Base-by-base conservation (phyloP, 2,888 invertebrate genomes). In the Dryobotodes eremita region DNA sequence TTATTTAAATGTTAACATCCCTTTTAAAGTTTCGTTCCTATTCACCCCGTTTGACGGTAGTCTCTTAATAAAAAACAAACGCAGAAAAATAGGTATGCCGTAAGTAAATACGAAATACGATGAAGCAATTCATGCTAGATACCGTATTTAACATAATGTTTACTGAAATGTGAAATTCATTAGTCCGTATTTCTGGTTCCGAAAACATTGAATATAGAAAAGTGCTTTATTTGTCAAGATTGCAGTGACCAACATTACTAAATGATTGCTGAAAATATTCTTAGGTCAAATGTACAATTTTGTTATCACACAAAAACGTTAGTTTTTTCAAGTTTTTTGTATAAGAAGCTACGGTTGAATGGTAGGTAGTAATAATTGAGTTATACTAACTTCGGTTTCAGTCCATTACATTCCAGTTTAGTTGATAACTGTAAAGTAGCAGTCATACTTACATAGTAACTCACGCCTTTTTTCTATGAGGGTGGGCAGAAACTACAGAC, bases 141-240 rank as follows among this genome's bases (percentile, higher is more conserved):
- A 26, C 46, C 26, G 8, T 68, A 36, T 36, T 20, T 26, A 53
- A 53, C 46, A 26, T 20, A 64, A 57, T 79, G 62, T 75, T 77
- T 72, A 75, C 31, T 53, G 66, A 70, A 82, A 55, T 77, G 73
- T 85, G 70, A 77, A 79, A 77, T 78, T 31, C 2, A 26, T 8
- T 3, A 61, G 17, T 31, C 8, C 48, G 31, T 59, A 23, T 72
- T 76, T 84, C 61, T 55, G 75, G n/a, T 17, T 50, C 17, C 20
- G 2, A 64, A 57, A 50, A 71, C 6, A 20, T 26, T 74, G 10
- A 72, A 53, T 70, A 53, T 70, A 69, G 31, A 20, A 53, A 53
- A 53, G 31, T 26, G 15, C 31, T 59, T 59, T 59, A 65, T 79
- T 79, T 73, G 71, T 57, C 6, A 61, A 79, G 65, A 66, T 55